phyloP scores from a whole-genome alignment of 2,888 invertebrate species.

The Caenorhabditis wallacei region DNA sequence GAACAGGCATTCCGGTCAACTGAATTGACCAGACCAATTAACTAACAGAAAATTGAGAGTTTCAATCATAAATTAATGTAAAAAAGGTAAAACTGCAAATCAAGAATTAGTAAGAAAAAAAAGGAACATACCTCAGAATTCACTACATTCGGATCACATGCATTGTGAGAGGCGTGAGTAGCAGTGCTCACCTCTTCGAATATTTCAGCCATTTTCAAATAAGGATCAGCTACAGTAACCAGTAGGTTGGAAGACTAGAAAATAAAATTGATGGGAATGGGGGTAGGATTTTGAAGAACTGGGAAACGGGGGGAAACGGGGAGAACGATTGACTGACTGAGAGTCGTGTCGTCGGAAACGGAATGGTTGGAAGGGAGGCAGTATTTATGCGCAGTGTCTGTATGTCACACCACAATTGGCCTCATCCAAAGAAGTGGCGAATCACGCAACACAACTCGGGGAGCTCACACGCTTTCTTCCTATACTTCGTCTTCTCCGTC shows the following conservation, averaged over 20 bases:
- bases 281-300: neutral
- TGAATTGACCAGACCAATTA: neutral
- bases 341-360: constrained; percentile 48
- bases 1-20: neutral
- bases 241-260: constrained; percentile 27
- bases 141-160: constrained; percentile 64
- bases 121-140: constrained; percentile 63
- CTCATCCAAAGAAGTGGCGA: constrained; percentile 67
- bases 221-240: constrained; percentile 49
- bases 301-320: neutral
- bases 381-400: constrained; percentile 62
- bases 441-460: constrained; percentile 61
- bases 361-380: constrained; percentile 57
- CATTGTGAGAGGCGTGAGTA: constrained; percentile 61
- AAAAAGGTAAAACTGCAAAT: constrained; percentile 1
- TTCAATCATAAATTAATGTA: neutral
- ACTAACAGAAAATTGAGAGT: neutral
- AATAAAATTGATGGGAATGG: constrained; percentile 22
- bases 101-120: constrained; percentile 31
- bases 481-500: constrained; percentile 33
- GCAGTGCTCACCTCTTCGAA: constrained; percentile 67
- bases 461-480: constrained; percentile 46
- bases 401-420: constrained; percentile 68
- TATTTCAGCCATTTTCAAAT: constrained; percentile 63
- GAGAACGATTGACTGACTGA: constrained; percentile 14